These are phyloP conservation scores for Chamaedrilus cognettii DNA, from an alignment of 2,888 invertebrate species.

Conservation along the genomic window DNA sequence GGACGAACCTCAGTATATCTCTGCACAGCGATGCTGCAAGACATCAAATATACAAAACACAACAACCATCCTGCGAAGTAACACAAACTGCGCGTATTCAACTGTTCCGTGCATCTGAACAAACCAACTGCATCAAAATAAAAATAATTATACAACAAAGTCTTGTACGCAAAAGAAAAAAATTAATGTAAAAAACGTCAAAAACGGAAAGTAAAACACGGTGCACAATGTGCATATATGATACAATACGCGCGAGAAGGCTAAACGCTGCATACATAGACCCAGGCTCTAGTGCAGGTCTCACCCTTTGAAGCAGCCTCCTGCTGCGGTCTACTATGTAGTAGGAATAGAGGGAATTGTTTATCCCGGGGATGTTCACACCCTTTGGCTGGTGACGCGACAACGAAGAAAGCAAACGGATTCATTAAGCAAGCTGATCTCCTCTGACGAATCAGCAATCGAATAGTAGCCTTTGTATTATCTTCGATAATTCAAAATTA, in stretches of 20 bases:
- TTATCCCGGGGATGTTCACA: slow-evolving; percentile 93
- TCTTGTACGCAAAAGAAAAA: not conserved
- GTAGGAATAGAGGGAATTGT: slow-evolving; percentile 92
- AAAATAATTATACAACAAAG: not conserved
- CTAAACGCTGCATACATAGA: too few relatives aligned
- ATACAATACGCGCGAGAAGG: not conserved
- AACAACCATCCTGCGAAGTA: too few relatives aligned
- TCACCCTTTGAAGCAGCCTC: slow-evolving; percentile 53
- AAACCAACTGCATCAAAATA: not conserved
- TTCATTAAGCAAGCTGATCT: not conserved
- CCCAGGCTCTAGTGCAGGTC: too few relatives aligned
- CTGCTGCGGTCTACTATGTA: slow-evolving; percentile 96
- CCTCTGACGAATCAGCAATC: not conserved
- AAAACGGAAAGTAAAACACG: not conserved
- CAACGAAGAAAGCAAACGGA: not conserved
- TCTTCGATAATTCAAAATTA: not conserved
- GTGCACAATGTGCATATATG: not conserved
- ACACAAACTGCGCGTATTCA: too few relatives aligned
- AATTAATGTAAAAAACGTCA: not conserved
- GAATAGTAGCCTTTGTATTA: not conserved
- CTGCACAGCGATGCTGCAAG: too few relatives aligned
- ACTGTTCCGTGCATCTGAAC: not conserved
- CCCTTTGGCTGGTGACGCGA: slow-evolving; percentile 77
- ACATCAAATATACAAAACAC: too few relatives aligned
- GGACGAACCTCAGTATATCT: too few relatives aligned